A percentile compares a stretch with the other conserved stretches of the same genome.
These are phyloP conservation scores for Geococcyx californianus DNA, from an alignment of 2,113 vertebrate genomes.

Conservation along the genomic window DNA sequence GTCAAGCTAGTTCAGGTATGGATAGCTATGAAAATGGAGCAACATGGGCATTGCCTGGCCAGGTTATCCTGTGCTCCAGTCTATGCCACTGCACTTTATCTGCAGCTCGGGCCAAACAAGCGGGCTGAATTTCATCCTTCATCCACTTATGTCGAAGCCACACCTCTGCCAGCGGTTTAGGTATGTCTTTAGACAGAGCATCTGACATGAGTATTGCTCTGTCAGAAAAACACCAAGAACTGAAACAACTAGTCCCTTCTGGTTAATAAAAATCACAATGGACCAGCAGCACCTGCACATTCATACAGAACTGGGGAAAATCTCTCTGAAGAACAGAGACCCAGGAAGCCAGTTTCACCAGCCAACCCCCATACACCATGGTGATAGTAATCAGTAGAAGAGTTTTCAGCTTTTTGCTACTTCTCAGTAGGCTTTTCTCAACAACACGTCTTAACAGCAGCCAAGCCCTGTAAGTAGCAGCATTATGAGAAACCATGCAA, in stretches of 20 bases:
- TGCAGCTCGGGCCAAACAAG: neutral
- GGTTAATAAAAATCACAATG: neutral
- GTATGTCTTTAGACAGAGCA: neutral
- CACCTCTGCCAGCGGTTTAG: neutral
- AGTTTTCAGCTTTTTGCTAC: constrained; percentile 38
- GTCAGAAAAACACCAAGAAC: neutral
- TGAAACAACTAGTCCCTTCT: neutral
- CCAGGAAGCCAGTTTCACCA: constrained; percentile 4
- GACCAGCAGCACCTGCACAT: constrained; percentile 20
- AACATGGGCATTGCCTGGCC: neutral
- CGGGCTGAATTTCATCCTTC: neutral
- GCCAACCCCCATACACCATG: accelerated
- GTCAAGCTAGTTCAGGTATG: neutral
- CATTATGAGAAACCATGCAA: neutral
- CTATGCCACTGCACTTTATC: neutral
- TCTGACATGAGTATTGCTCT: accelerated
- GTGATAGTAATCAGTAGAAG: constrained; percentile 16
- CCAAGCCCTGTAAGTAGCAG: neutral
- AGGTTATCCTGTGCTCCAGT: neutral
- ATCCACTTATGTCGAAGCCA: neutral
- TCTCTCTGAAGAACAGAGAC: constrained; percentile 32
- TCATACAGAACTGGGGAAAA: constrained; percentile 32
- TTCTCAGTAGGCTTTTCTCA: constrained; percentile 29
- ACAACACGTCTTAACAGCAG: neutral
- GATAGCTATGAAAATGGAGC: neutral